These are phyloP conservation scores for Parnassius orleans DNA, from an alignment of 2,888 invertebrate species.

Conservation along the genomic window DNA sequence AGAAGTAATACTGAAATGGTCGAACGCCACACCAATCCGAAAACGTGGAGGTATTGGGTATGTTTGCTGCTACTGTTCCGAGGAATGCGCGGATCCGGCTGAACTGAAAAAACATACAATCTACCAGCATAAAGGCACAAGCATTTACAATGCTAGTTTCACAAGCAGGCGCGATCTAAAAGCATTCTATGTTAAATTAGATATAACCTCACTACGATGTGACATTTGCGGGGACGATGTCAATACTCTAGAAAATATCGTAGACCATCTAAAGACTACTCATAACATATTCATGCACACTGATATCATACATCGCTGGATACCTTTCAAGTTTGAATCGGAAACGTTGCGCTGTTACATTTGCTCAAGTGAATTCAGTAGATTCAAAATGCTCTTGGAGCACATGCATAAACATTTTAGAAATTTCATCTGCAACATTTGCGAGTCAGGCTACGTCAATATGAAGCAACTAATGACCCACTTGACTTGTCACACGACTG, in stretches of 20 bases:
- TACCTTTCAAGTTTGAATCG: constrained; percentile 48
- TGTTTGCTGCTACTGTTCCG: constrained; percentile 54
- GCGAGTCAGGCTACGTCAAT: constrained; percentile 45
- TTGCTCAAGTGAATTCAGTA: constrained; percentile 34
- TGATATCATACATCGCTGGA: constrained; percentile 42
- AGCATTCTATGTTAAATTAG: constrained; percentile 44
- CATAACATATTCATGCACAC: neutral
- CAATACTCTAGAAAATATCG: constrained; percentile 24
- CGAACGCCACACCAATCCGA: constrained; percentile 64
- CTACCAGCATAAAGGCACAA: constrained; percentile 40
- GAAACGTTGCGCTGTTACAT: constrained; percentile 36
- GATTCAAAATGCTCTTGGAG: constrained; percentile 36
- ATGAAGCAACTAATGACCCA: constrained; percentile 31
- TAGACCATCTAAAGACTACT: neutral
- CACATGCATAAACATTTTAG: constrained; percentile 52
- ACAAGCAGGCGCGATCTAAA: constrained; percentile 11
- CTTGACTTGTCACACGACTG: constrained; percentile 41
- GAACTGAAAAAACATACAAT: constrained; percentile 54
- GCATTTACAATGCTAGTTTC: constrained; percentile 27
- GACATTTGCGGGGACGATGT: constrained; percentile 39
- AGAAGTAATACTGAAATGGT: constrained; percentile 46
- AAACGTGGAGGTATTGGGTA: constrained; percentile 52
- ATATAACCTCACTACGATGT: constrained; percentile 53
- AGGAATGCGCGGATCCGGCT: constrained; percentile 46
- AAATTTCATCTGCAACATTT: constrained; percentile 45